A percentile compares a stretch with the other conserved stretches of the same genome.
Conservation (phyloP, 1,140 invertebrate species). For the Drosophila ohnishii region DNA sequence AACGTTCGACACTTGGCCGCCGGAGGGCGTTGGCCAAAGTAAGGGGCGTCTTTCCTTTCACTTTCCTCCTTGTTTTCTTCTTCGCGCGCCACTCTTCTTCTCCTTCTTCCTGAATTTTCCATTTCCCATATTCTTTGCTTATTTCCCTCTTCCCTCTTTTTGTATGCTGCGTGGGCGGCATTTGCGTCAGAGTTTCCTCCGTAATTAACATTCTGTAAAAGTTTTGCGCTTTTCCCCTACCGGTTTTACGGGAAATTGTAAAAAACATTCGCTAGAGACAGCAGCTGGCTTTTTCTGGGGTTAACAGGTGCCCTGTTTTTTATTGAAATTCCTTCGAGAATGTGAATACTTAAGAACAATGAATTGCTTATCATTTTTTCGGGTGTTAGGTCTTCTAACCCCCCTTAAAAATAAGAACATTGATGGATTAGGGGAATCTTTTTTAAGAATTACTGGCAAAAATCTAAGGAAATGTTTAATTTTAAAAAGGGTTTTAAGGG, state of each 20-base stretch:
- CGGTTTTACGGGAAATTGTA: constrained; percentile 12
- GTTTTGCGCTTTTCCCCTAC: constrained; percentile 17
- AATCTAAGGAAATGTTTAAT: neutral
- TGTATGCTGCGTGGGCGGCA: constrained; percentile 39
- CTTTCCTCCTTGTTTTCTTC: constrained; percentile 21
- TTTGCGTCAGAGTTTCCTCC: constrained; percentile 51
- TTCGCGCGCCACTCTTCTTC: neutral
- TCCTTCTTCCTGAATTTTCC: neutral
- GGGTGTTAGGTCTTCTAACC: neutral
- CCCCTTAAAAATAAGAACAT: neutral
- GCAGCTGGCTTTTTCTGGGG: constrained; percentile 13
- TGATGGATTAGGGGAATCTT: constrained; percentile 19
- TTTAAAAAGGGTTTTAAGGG: neutral
- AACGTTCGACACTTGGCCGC: constrained; percentile 57
- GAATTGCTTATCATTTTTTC: constrained; percentile 19
- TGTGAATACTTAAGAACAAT: constrained; percentile 9
- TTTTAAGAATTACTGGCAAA: neutral
- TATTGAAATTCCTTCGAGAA: constrained; percentile 19
- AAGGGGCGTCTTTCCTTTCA: constrained; percentile 18
- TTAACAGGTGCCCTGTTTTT: constrained; percentile 33
- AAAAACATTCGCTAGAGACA: constrained; percentile 14
- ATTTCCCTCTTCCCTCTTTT: neutral
- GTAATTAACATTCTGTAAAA: constrained; percentile 58
- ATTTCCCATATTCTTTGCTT: constrained; percentile 9
- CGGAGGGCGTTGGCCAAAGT: constrained; percentile 49